These are phyloP conservation scores for Montipora sp. DNA, from an alignment of 64 coral and sea anemone species.

Conservation along the genomic window DNA sequence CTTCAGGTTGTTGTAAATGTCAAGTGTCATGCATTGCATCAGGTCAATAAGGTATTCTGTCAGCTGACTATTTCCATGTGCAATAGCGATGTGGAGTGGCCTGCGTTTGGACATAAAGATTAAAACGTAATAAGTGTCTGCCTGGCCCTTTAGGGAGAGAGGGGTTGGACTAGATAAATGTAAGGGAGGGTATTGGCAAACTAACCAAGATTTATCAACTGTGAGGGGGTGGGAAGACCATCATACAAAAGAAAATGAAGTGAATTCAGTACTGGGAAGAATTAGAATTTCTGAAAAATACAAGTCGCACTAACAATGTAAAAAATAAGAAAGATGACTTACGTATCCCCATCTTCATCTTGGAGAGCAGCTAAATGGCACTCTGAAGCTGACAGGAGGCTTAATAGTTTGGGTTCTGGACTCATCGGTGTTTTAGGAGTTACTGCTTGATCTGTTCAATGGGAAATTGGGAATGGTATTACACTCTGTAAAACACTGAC, in stretches of 20 bases:
- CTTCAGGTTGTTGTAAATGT: constrained; percentile 92
- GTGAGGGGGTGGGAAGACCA: neutral
- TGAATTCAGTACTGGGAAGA: neutral
- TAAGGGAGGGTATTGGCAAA: too few relatives aligned
- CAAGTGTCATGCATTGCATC: constrained; percentile 69
- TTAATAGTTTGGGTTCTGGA: constrained; percentile 61
- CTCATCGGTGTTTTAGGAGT: constrained; percentile 1
- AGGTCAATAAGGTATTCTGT: constrained; percentile 73
- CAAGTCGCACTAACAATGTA: neutral
- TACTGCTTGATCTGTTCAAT: neutral
- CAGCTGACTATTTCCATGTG: constrained; percentile 73
- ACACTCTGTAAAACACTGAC: neutral
- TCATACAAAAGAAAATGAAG: neutral
- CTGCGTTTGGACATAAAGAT: constrained; percentile 41
- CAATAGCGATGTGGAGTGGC: constrained; percentile 96
- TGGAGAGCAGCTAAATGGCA: constrained; percentile 90
- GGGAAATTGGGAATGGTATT: neutral
- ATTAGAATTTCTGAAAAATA: neutral
- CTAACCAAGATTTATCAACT: neutral
- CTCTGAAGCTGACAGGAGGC: constrained; percentile 87
- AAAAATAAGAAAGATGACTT: constrained; percentile 37
- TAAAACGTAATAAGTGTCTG: neutral
- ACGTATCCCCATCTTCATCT: constrained; percentile 99
- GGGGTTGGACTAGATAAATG: too few relatives aligned
- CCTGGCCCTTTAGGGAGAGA: neutral